Conservation (phyloP, 1,140 invertebrate genomes). For the Babylonia areolata region DNA sequence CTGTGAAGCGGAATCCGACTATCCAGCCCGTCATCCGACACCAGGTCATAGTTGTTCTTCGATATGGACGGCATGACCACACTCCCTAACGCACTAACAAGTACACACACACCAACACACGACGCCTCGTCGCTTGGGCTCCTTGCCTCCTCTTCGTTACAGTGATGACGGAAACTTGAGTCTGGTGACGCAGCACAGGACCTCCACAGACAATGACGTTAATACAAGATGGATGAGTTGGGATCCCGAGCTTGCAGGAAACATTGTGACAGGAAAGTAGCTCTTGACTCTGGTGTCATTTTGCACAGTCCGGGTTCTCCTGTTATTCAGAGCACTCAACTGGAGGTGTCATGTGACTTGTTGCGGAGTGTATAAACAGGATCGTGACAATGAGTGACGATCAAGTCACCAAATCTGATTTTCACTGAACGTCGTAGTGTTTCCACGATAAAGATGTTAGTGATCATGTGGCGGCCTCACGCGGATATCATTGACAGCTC, state of each 20-base stretch:
- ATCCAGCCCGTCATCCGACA: conserved; percentile 96
- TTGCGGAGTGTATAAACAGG: no score
- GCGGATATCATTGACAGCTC: no score
- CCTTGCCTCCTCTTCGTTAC: no score
- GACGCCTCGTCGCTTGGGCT: neutral
- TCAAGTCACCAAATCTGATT: no score
- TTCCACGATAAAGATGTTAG: no score
- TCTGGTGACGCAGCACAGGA: neutral
- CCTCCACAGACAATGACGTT: neutral
- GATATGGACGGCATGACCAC: conserved; percentile 59
- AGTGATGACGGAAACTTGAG: neutral
- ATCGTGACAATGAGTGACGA: no score
- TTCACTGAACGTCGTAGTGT: no score
- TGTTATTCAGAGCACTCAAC: no score
- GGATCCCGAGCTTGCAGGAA: neutral
- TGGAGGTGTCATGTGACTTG: no score
- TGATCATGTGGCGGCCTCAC: no score
- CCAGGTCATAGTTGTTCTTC: conserved; percentile 87
- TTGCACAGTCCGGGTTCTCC: no score
- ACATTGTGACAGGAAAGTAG: neutral
- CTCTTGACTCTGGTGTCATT: neutral
- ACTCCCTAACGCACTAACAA: neutral
- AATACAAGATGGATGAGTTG: neutral
- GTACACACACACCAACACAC: neutral
- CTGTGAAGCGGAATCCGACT: conserved; percentile 94